phyloP scores from a whole-genome alignment of 1,140 invertebrate species.

The Apis florea region DNA sequence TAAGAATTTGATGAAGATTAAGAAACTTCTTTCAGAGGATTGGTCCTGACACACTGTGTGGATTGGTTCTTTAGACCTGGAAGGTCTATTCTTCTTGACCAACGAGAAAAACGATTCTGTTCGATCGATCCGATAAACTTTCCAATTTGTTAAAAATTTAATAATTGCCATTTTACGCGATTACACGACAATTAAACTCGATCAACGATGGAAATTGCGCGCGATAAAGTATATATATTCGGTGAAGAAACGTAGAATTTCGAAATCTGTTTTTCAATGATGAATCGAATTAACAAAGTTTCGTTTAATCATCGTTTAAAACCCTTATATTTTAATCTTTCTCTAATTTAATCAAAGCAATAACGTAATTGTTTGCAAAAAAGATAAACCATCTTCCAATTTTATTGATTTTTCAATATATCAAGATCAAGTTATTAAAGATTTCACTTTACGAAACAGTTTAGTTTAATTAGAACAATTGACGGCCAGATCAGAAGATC shows the following conservation, averaged over 20 bases:
- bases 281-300: background rate
- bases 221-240: too few species aligned
- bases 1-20: constrained; percentile 35
- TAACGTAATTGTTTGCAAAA: too few species aligned
- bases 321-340: too few species aligned
- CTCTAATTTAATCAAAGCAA: too few species aligned
- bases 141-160: too few species aligned
- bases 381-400: too few species aligned
- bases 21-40: constrained; percentile 3
- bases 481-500: too few species aligned
- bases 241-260: background rate
- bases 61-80: background rate
- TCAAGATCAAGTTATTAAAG: too few species aligned
- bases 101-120: background rate
- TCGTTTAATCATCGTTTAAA: background rate
- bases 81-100: background rate
- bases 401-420: too few species aligned
- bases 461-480: too few species aligned
- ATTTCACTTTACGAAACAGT: too few species aligned
- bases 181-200: background rate
- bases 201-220: background rate
- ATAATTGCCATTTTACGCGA: too few species aligned
- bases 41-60: background rate
- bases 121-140: background rate
- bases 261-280: background rate